Evolutionary conservation across 2,113 vertebrate species (phyloP).

Genomic region (Gracilinanus agilis): DNA sequence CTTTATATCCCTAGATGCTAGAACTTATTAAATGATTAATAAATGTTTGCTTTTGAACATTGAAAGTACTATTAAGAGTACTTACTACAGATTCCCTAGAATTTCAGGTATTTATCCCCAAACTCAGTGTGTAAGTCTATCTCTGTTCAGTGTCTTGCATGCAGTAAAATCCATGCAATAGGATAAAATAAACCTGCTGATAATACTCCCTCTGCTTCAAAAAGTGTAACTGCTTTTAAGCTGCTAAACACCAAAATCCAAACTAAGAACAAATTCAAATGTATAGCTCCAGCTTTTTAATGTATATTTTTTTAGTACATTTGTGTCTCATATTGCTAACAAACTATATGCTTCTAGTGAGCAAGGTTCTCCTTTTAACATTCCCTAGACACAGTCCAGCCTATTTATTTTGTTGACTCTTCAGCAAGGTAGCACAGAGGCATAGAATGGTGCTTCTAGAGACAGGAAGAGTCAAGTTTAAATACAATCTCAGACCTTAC

Average conservation of each 20-base stretch:
- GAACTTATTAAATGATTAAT: background rate
- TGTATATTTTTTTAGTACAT: background rate
- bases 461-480: background rate
- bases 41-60: background rate
- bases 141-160: background rate
- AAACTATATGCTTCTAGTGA: background rate
- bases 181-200: background rate
- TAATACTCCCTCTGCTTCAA: background rate
- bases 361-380: background rate
- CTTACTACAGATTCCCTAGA: background rate
- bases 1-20: background rate
- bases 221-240: background rate
- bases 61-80: background rate
- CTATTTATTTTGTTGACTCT: background rate
- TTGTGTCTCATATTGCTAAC: background rate
- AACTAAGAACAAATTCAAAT: background rate
- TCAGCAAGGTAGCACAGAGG: background rate
- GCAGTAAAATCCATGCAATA: background rate
- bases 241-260: background rate
- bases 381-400: background rate
- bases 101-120: background rate
- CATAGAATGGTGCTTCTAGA: background rate
- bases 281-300: background rate
- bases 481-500: background rate
- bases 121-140: background rate